Evolutionary conservation across 2,888 invertebrate genomes (phyloP), one percentile per base, ranked within the genome.

Genomic region (Trissoscelio sp.): DNA sequence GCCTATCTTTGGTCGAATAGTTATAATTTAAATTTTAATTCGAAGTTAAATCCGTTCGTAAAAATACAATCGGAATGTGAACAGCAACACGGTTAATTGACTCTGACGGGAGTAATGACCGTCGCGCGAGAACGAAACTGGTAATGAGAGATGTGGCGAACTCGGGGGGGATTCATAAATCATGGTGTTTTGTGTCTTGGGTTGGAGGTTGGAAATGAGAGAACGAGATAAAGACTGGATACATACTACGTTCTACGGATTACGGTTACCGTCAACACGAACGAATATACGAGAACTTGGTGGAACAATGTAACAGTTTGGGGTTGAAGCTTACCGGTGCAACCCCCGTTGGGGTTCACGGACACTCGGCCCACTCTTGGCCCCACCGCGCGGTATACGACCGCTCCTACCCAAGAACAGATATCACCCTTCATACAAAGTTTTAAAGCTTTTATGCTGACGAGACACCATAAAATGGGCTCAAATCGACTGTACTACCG

Each of bases 401-500:
- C 89, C 91, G 91, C 88, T 90, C 91, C 91, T 91, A 91, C 88
- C 87, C 90, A 90, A 90, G 89, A 90, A 91, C 85, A 91, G 87
- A 91, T 86, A 90, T 88, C 85, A 89, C 85, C 84, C 83, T 88
- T 90, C 74, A 80, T 79, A 81, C 62, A 83, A 64, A 81, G 53
- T 83, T 84, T 83, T 53, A 80, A 18, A 74, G 66, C 42, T 64
- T 75, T 70, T 48, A 55, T 70, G 64, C 48, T 60, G 64, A 64
- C 39, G 66, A 66, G 64, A 70, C 66, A 39, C 58, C 66, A 77
- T 77, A 67, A 81, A 81, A 81, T 77, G 67, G 67, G 44, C 28
- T 62, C 60, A 24, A 69, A 31, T 78, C 20, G 60, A 62, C 28
- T 18, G 39, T 37, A 11, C 14, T 20, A 60, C 51, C 51, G 48